Evolutionary conservation across 2,888 invertebrate genomes (phyloP), one percentile per base, ranked within the genome.

Genomic region (Lomographa bimaculata): DNA sequence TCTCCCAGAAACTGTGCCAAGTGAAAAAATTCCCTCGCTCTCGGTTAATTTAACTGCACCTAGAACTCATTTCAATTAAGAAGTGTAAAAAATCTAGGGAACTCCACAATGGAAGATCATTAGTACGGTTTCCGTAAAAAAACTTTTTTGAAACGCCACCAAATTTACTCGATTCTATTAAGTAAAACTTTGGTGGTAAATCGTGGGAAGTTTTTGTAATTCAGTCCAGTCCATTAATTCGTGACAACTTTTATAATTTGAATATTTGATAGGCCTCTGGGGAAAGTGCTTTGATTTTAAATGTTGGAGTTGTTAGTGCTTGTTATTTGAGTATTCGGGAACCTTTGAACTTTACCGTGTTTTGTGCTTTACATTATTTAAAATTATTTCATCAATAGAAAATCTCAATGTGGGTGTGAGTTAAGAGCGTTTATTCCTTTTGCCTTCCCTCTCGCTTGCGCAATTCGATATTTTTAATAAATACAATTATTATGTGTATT

Each of bases 111-210:
- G 62, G 36, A 59, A 32, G 57, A 64, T 78, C 75, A 69, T 79
- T 79, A 75, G 70, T 59, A 50, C 51, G 50, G 43, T 46, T 40
- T 34, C 49, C 30, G 37, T 21, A 38, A 39, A 48, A 33, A 62
- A 68, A 67, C 57, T 64, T 74, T 71, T 65, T 64, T 67, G 65
- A 74, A 74, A 63, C 67, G 61, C 50, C 54, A 72, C 71, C 65
- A 73, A 76, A 76, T 75, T 73, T 59, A 68, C 71, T 70, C 68
- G 65, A 73, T 72, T 76, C 63, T 65, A 69, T 69, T 67, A 66
- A 64, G 62, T 56, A 54, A 50, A 60, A 67, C 60, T 71, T 68
- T 49, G 51, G 62, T 60, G 58, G 64, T 68, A 66, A 60, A 64
- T 67, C 60, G 59, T 54, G 35, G 14, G 43, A 50, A 57, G 60